Evolutionary conservation across 2,113 vertebrate species (phyloP).

Genomic region (Eretmochelys imbricata): DNA sequence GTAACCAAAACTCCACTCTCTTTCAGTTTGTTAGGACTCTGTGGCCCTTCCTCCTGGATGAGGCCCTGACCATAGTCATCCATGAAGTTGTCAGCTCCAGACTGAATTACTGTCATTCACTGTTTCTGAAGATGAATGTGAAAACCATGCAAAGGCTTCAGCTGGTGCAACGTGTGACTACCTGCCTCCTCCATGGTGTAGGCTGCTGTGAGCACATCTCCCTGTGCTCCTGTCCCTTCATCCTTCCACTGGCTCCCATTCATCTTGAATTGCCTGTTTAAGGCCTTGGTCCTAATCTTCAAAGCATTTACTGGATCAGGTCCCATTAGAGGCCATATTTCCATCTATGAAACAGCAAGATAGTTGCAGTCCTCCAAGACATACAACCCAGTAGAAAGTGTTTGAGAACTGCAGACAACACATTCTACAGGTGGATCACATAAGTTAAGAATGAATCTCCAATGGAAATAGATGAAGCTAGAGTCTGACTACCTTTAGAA

Average conservation of each 20-base stretch:
- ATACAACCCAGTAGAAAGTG: not conserved
- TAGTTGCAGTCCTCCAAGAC: not conserved
- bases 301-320: not conserved
- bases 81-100: not conserved
- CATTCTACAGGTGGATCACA: not conserved
- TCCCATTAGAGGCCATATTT: not conserved
- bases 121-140: accelerated
- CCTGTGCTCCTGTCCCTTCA: not conserved
- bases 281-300: not conserved
- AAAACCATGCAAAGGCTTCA: not conserved
- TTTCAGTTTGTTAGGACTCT: not conserved
- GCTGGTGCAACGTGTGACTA: not conserved
- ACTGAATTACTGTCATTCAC: not conserved
- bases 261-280: not conserved
- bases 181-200: not conserved
- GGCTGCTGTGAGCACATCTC: not conserved
- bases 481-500: not conserved
- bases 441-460: not conserved
- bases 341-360: not conserved
- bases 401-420: not conserved
- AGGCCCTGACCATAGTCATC: not conserved
- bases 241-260: accelerated
- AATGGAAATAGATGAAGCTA: not conserved
- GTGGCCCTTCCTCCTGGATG: not conserved
- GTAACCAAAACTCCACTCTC: not conserved